Percentiles rank a stretch among this genome's conserved stretches.
phyloP scores from a whole-genome alignment of 2,113 vertebrate species.

The Tympanuchus pallidicinctus region DNA sequence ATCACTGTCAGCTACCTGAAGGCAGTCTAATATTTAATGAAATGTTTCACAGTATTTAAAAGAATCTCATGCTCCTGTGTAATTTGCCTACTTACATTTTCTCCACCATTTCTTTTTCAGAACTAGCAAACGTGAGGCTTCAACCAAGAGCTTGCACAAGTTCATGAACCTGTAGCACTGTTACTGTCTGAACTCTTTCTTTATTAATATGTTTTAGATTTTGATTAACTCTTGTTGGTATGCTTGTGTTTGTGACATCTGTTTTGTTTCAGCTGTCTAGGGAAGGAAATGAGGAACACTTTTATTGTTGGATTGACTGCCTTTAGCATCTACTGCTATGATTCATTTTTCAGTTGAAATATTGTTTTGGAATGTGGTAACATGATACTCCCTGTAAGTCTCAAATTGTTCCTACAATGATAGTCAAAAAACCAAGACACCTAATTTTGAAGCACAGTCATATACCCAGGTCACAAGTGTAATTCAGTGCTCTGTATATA shows the following conservation, averaged over 20 bases:
- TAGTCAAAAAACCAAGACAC: slow-evolving; percentile 24
- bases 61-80: background rate
- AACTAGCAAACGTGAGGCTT: background rate
- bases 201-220: background rate
- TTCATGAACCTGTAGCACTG: background rate
- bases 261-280: slow-evolving; percentile 58
- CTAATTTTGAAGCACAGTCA: slow-evolving; percentile 30
- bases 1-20: background rate
- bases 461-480: slow-evolving; percentile 12
- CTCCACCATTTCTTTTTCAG: background rate
- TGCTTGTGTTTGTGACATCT: background rate
- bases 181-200: background rate
- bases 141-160: background rate
- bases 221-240: background rate
- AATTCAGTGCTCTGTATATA: slow-evolving; percentile 23
- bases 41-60: background rate
- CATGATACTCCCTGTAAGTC: slow-evolving; percentile 48
- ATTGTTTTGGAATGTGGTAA: slow-evolving; percentile 55
- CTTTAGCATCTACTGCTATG: slow-evolving; percentile 3
- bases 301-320: slow-evolving; percentile 10
- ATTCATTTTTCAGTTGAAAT: slow-evolving; percentile 45
- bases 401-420: slow-evolving; percentile 16
- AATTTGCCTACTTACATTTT: background rate
- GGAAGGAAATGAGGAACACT: slow-evolving; percentile 48
- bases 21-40: background rate